Evolutionary conservation across 2,888 invertebrate genomes (phyloP), one percentile per base, ranked within the genome.

Genomic region (Heliothis peltigera): DNA sequence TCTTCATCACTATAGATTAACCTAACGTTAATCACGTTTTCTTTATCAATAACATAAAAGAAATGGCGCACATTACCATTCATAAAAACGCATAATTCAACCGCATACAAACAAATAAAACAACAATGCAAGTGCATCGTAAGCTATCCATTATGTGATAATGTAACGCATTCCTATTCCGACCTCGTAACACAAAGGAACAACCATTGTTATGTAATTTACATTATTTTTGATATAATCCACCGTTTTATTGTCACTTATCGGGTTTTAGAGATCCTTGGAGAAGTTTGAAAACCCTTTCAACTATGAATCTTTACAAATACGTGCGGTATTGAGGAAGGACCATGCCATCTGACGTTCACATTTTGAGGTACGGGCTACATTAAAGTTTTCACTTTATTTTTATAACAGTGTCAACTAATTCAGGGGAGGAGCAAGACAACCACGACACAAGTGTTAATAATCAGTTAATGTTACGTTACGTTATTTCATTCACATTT

Each of bases 121-220:
- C 39, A 49, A 69, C 77, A 66, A 79, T 77, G 70, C 68, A 71
- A 69, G 64, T 70, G 66, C 67, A 66, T 28, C 48, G 42, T 61
- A 58, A 56, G 60, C 61, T 51, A 4, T 35, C 69, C 42, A 77
- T 80, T 81, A 76, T 78, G 70, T 79, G 80, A 49, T 77, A 76
- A 79, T 76, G 46, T 35, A 52, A 52, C 56, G 21, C 48, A 71
- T 82, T 77, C 48, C 21, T 58, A 82, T 78, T 79, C 82, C 53
- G 49, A 15, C 75, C 68, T 75, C 75, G 72, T 75, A 64, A 74
- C 44, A 65, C 51, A 69, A 63, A 70, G 28, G 57, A 32, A 49
- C 51, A 61, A 48, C 51, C 51, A 70, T 77, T 73, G 57, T 60
- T 67, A 61, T 46, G 39, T 44, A 32, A 64, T 79, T 75, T 70